Conservation (phyloP, 2,797 vertebrate species). For the Acipenser ruthenus region DNA sequence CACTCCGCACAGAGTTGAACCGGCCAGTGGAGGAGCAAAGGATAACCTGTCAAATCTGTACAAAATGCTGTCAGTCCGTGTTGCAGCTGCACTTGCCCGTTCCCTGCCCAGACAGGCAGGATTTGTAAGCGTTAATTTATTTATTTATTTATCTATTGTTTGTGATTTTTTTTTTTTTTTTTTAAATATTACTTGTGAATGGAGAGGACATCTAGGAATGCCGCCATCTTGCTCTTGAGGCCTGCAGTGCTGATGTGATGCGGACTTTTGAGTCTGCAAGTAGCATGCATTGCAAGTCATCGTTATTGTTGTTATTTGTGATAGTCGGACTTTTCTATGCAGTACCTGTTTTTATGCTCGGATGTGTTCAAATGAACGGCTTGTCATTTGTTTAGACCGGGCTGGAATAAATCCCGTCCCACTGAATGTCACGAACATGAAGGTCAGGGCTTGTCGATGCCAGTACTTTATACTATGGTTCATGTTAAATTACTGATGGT, state of each 20-base stretch:
- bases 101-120: slow-evolving; percentile 49
- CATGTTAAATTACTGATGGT: neutral
- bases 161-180: neutral
- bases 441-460: neutral
- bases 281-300: too few species aligned
- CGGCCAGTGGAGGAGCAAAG: slow-evolving; percentile 14
- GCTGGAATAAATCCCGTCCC: neutral
- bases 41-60: neutral
- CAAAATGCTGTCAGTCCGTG: slow-evolving; percentile 55
- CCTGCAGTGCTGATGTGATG: slow-evolving; percentile 26
- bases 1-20: slow-evolving; percentile 32
- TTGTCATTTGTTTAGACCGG: slow-evolving; percentile 2
- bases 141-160: neutral
- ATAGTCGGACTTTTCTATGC: too few species aligned
- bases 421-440: neutral
- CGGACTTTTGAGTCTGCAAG: neutral
- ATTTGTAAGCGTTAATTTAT: slow-evolving; percentile 38
- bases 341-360: too few species aligned
- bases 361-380: neutral
- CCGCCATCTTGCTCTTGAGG: slow-evolving; percentile 47
- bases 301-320: too few species aligned
- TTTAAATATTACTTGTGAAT: slow-evolving; percentile 2
- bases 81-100: slow-evolving; percentile 48
- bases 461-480: neutral
- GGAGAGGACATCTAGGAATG: slow-evolving; percentile 25